Conservation (phyloP, 2,888 invertebrate genomes). For the Auanema freiburgensis region DNA sequence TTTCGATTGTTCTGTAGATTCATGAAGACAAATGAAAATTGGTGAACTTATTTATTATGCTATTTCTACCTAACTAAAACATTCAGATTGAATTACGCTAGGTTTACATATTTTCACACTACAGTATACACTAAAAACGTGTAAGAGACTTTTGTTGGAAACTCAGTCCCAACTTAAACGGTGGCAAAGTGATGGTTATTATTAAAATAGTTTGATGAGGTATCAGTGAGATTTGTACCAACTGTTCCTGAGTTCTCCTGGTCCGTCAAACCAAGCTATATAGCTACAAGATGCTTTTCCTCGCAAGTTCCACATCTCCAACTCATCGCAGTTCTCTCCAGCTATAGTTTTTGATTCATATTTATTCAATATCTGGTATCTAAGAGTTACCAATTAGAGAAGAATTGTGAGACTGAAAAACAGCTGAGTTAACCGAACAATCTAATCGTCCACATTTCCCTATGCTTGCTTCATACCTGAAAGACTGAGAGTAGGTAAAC, state of each 20-base stretch:
- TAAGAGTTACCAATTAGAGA: conserved; percentile 38
- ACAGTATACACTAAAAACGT: no score
- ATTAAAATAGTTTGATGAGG: no score
- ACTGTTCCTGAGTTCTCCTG: conserved; percentile 31
- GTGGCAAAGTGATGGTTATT: no score
- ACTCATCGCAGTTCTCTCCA: conserved; percentile 42
- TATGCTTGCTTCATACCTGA: conserved; percentile 23
- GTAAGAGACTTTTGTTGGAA: no score
- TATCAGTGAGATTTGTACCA: conserved; percentile 40
- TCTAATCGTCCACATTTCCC: conserved; percentile 41
- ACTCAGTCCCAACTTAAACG: no score
- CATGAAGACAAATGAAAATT: no score
- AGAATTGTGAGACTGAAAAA: conserved; percentile 36
- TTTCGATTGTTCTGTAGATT: no score
- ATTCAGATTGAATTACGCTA: no score
- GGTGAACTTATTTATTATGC: no score
- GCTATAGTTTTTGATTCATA: neutral
- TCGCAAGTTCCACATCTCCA: conserved; percentile 35
- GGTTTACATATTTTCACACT: no score
- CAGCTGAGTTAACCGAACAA: conserved; percentile 41
- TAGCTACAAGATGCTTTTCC: conserved; percentile 44
- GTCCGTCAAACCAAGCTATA: conserved; percentile 40
- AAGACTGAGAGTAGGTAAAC: neutral
- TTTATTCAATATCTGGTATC: conserved; percentile 5
- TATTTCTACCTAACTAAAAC: no score